Conservation (phyloP, 2,797 vertebrate genomes). For the Cryptoprocta ferox region DNA sequence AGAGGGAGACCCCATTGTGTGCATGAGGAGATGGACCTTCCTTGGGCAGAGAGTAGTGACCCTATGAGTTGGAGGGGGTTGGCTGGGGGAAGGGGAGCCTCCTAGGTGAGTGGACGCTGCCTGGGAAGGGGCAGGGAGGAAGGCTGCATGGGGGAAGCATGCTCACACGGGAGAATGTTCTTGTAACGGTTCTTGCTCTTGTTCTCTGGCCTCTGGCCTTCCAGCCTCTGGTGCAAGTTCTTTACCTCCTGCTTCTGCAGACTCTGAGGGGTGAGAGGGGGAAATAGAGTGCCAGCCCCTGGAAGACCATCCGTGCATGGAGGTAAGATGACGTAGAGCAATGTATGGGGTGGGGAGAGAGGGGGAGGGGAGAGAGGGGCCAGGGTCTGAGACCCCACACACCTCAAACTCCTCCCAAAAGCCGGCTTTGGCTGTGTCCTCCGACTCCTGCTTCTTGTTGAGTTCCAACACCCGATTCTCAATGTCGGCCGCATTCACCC, state of each 20-base stretch:
- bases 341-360: background rate
- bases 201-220: slow-evolving; percentile 97
- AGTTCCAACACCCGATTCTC: slow-evolving; percentile 94
- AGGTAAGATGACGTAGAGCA: background rate
- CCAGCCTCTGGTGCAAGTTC: slow-evolving; percentile 93
- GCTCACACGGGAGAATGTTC: slow-evolving; percentile 98
- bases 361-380: background rate
- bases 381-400: background rate
- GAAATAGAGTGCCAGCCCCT: background rate
- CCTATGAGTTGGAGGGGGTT: background rate
- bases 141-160: background rate
- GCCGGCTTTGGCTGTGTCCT: slow-evolving; percentile 94
- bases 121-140: background rate
- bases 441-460: slow-evolving; percentile 88
- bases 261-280: slow-evolving; percentile 85
- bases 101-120: background rate
- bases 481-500: slow-evolving; percentile 96
- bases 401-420: slow-evolving; percentile 99
- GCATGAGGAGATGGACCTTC: no score
- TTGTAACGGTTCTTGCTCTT: slow-evolving; percentile 99
- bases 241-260: slow-evolving; percentile 97
- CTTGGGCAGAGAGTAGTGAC: background rate
- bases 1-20: background rate
- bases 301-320: accelerated
- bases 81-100: background rate